phyloP scores from a whole-genome alignment of 2,113 vertebrate genomes.

The Suncus etruscus region DNA sequence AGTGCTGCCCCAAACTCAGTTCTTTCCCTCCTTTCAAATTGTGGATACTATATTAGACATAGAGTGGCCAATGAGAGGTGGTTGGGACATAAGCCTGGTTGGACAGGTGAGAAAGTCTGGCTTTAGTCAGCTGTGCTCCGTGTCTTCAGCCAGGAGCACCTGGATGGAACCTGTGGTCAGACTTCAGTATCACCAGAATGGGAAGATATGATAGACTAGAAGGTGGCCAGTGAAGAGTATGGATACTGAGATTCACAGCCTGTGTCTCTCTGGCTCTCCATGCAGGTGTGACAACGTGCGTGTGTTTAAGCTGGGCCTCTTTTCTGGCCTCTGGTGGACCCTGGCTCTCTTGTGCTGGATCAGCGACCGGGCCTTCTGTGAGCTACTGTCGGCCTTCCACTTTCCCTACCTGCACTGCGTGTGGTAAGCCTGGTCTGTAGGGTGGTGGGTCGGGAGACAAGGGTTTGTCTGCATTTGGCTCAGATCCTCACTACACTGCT shows the following conservation, averaged over 20 bases:
- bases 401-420: conserved; percentile 98
- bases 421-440: conserved; percentile 89
- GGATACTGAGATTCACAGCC: accelerated
- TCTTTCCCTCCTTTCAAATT: too few species aligned
- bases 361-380: conserved; percentile 97
- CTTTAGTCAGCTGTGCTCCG: too few species aligned
- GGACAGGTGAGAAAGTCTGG: too few species aligned
- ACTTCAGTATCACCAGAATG: not conserved
- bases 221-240: not conserved
- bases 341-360: conserved; percentile 97
- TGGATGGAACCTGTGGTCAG: not conserved
- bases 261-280: not conserved
- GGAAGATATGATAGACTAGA: not conserved
- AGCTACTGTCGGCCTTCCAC: conserved; percentile 97
- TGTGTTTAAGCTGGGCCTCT: conserved; percentile 96
- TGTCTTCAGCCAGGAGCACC: too few species aligned
- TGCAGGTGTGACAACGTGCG: conserved; percentile 96
- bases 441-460: not conserved
- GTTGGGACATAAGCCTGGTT: too few species aligned
- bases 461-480: not conserved
- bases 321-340: conserved; percentile 97
- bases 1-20: too few species aligned
- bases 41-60: not conserved
- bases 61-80: too few species aligned
- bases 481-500: too few species aligned